These are phyloP conservation scores for Drosophila suzukii DNA, from an alignment of 1,140 invertebrate species.

Conservation along the genomic window DNA sequence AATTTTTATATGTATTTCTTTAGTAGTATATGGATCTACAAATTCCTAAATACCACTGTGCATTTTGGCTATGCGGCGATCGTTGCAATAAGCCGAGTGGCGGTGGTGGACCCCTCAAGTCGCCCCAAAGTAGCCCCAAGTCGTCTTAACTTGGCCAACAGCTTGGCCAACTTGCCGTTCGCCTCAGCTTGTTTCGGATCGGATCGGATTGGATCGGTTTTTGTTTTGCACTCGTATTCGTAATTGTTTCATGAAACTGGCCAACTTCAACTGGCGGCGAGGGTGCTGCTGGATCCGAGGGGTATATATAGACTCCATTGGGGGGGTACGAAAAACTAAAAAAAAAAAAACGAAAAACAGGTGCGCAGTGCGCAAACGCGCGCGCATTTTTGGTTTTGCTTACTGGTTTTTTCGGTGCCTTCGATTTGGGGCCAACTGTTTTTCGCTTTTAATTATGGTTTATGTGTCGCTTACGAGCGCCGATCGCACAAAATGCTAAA, in stretches of 20 bases:
- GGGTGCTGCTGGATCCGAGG: constrained; percentile 1
- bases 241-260: constrained; percentile 80
- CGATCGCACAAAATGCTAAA: constrained; percentile 21
- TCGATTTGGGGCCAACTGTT: constrained; percentile 67
- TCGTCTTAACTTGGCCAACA: constrained; percentile 42
- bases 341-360: constrained; percentile 48
- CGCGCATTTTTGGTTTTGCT: constrained; percentile 57
- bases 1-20: not conserved
- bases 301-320: not conserved
- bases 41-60: constrained; percentile 43
- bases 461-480: constrained; percentile 57
- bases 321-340: not conserved
- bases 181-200: constrained; percentile 24
- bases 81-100: constrained; percentile 49
- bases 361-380: constrained; percentile 64
- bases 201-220: constrained; percentile 16
- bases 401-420: constrained; percentile 50
- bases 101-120: constrained; percentile 21
- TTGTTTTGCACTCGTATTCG: constrained; percentile 52
- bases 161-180: constrained; percentile 56
- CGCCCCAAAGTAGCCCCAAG: constrained; percentile 20
- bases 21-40: not conserved
- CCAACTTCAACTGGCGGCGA: constrained; percentile 28
- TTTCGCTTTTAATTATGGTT: constrained; percentile 77
- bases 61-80: constrained; percentile 10